Conservation (phyloP, 2,888 invertebrate genomes). For the Pandemis cinnamomeana region DNA sequence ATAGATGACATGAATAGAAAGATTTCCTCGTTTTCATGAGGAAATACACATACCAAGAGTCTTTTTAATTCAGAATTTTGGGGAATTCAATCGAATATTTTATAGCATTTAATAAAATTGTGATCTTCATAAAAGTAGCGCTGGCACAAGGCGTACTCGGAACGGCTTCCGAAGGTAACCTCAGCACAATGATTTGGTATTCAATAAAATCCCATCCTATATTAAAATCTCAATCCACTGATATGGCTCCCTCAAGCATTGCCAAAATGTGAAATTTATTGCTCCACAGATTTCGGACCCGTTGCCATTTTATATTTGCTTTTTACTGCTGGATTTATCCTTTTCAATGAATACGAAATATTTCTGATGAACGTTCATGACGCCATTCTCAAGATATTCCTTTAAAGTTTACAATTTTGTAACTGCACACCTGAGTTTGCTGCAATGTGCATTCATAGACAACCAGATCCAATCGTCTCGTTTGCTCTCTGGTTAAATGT, state of each 20-base stretch:
- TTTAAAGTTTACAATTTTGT: neutral
- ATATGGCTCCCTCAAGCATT: constrained; percentile 12
- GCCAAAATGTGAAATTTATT: constrained; percentile 16
- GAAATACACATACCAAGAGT: no score
- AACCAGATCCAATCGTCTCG: no score
- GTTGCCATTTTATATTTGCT: constrained; percentile 22
- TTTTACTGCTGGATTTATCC: constrained; percentile 12
- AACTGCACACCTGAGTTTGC: no score
- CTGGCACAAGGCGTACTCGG: neutral
- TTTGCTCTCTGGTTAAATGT: no score
- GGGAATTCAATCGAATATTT: neutral
- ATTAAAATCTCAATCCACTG: constrained; percentile 16
- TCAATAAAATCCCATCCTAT: constrained; percentile 22
- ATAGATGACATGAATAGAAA: no score
- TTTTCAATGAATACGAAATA: constrained; percentile 24
- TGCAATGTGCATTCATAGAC: no score
- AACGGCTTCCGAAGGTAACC: neutral
- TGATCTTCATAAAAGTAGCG: neutral
- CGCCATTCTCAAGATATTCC: neutral
- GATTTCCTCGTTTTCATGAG: no score
- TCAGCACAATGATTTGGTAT: constrained; percentile 21
- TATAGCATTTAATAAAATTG: neutral
- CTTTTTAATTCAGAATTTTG: neutral
- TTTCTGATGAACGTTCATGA: constrained; percentile 3
- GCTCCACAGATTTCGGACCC: constrained; percentile 1